These are phyloP conservation scores for Scaptodrosophila lebanonensis DNA, from an alignment of 1,140 invertebrate genomes.

Conservation along the genomic window DNA sequence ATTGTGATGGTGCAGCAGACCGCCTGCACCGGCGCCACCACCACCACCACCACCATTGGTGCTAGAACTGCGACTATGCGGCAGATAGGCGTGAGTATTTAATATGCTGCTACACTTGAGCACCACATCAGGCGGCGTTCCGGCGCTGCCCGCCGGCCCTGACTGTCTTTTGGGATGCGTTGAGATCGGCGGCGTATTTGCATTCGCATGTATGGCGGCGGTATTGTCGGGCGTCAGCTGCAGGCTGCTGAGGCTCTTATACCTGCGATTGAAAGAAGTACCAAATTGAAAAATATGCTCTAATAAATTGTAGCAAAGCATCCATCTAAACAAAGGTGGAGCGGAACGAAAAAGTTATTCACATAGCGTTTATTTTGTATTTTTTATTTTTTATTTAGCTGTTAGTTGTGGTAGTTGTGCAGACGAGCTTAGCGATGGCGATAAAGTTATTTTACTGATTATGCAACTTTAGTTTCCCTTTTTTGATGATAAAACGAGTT, in stretches of 20 bases:
- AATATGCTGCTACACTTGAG: constrained; percentile 70
- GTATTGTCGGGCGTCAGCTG: constrained; percentile 73
- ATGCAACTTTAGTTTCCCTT: too few species aligned
- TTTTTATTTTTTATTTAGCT: too few species aligned
- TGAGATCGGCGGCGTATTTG: constrained; percentile 68
- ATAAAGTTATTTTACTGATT: too few species aligned
- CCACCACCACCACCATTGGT: constrained; percentile 30
- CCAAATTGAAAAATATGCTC: too few species aligned
- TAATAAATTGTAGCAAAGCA: neutral
- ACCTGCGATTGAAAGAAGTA: constrained; percentile 43
- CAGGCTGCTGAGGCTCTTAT: constrained; percentile 76
- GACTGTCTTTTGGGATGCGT: constrained; percentile 60
- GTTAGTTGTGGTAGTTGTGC: too few species aligned
- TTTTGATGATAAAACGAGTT: too few species aligned
- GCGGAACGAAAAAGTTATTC: too few species aligned
- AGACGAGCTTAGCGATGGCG: too few species aligned
- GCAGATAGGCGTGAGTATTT: constrained; percentile 56
- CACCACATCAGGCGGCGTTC: constrained; percentile 63
- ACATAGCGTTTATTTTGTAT: too few species aligned
- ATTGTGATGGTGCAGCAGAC: constrained; percentile 44
- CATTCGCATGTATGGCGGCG: constrained; percentile 22
- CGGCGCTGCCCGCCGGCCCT: constrained; percentile 19
- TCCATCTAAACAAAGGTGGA: too few species aligned
- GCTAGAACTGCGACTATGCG: constrained; percentile 59
- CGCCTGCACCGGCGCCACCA: constrained; percentile 2